Conservation (phyloP, 1,140 invertebrate species). For the Mactra quadrangularis region DNA sequence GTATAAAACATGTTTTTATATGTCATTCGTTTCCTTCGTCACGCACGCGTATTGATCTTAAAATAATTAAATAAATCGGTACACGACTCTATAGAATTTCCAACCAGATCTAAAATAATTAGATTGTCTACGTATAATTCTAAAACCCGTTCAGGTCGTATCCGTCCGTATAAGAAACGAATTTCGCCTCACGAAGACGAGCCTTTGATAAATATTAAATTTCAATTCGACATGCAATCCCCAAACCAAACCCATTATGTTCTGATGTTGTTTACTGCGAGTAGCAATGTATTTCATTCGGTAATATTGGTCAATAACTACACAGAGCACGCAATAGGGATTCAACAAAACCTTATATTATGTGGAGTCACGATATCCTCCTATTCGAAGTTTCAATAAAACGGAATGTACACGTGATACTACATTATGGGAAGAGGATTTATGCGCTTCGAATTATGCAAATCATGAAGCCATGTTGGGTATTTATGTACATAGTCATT, state of each 20-base stretch:
- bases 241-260: slow-evolving; percentile 51
- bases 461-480: slow-evolving; percentile 28
- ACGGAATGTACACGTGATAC: slow-evolving; percentile 44
- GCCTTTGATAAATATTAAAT: slow-evolving; percentile 60
- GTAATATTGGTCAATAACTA: slow-evolving; percentile 59
- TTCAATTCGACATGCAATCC: slow-evolving; percentile 62
- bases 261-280: slow-evolving; percentile 54
- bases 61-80: slow-evolving; percentile 47
- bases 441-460: slow-evolving; percentile 62
- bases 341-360: slow-evolving; percentile 22
- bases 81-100: slow-evolving; percentile 37
- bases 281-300: slow-evolving; percentile 43
- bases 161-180: slow-evolving; percentile 37
- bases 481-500: slow-evolving; percentile 62
- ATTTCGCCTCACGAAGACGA: slow-evolving; percentile 32
- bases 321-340: slow-evolving; percentile 40
- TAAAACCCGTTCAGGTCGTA: slow-evolving; percentile 28
- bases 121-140: slow-evolving; percentile 49
- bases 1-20: slow-evolving; percentile 17
- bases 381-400: slow-evolving; percentile 62
- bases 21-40: slow-evolving; percentile 7
- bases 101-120: slow-evolving; percentile 19
- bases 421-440: slow-evolving; percentile 57
- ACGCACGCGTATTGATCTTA: neutral
- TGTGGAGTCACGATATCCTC: slow-evolving; percentile 38